A percentile compares a stretch with the other conserved stretches of the same genome.
Evolutionary conservation across 2,113 vertebrate genomes (phyloP).

Genomic region (Indri indri): DNA sequence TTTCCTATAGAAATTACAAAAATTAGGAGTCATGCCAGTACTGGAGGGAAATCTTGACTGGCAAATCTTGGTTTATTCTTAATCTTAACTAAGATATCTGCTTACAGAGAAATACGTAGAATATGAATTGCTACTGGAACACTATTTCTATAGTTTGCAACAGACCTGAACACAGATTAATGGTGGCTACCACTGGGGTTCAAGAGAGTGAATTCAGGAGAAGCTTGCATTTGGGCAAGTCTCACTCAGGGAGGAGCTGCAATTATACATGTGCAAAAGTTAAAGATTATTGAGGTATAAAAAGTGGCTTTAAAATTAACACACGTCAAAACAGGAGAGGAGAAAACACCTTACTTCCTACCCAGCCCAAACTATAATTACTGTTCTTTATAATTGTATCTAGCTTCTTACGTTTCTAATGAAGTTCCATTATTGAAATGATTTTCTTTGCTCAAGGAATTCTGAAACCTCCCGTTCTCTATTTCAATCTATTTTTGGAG

Average conservation of each 20-base stretch:
- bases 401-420: background rate
- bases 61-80: background rate
- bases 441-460: background rate
- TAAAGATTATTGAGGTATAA: background rate
- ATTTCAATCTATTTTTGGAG: background rate
- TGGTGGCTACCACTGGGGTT: background rate
- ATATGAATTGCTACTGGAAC: background rate
- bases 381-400: background rate
- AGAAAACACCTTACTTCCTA: background rate
- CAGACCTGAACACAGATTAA: background rate
- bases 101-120: background rate
- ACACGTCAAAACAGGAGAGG: background rate
- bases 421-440: background rate
- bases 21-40: background rate
- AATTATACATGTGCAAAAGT: background rate
- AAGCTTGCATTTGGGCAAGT: background rate
- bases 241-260: background rate
- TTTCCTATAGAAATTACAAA: background rate
- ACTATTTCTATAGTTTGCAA: background rate
- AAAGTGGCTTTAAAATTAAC: background rate
- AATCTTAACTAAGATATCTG: background rate
- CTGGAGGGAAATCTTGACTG: background rate
- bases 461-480: background rate
- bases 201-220: background rate
- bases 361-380: background rate